Conservation (phyloP, 2,113 vertebrate genomes). For the Tretioscincus oriximinensis region DNA sequence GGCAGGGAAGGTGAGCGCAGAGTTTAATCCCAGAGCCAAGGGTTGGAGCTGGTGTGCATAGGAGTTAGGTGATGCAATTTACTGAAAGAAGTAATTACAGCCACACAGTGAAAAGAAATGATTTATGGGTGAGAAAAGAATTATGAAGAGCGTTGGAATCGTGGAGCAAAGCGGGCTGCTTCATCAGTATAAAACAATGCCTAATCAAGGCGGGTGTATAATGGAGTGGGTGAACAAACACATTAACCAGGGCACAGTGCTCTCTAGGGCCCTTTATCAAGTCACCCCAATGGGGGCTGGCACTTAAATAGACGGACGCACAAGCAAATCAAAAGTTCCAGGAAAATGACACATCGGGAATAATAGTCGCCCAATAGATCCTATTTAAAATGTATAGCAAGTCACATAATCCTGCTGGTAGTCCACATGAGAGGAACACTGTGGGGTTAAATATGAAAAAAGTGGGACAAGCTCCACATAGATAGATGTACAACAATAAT, state of each 20-base stretch:
- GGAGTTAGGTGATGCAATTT: constrained; percentile 65
- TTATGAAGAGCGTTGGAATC: constrained; percentile 62
- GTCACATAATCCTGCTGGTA: too few species aligned
- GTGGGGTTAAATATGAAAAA: too few species aligned
- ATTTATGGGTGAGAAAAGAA: constrained; percentile 49
- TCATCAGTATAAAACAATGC: constrained; percentile 63
- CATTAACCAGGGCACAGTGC: constrained; percentile 36
- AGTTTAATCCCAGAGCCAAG: constrained; percentile 67
- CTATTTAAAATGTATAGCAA: too few species aligned
- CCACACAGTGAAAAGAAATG: constrained; percentile 50
- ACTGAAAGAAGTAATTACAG: constrained; percentile 70
- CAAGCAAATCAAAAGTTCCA: too few species aligned
- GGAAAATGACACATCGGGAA: too few species aligned
- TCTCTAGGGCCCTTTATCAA: constrained; percentile 38
- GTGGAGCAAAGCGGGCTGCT: constrained; percentile 50
- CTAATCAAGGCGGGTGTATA: constrained; percentile 62
- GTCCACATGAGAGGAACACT: too few species aligned
- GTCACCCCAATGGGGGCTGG: constrained; percentile 40
- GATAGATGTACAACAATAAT: too few species aligned
- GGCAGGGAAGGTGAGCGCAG: constrained; percentile 71
- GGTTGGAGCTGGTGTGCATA: constrained; percentile 61
- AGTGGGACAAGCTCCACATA: too few species aligned
- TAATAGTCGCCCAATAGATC: too few species aligned
- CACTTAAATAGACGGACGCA: constrained; percentile 36
- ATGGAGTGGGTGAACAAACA: constrained; percentile 24